Base-by-base conservation (phyloP, 2,113 vertebrate species). In the Eidolon helvum region DNA sequence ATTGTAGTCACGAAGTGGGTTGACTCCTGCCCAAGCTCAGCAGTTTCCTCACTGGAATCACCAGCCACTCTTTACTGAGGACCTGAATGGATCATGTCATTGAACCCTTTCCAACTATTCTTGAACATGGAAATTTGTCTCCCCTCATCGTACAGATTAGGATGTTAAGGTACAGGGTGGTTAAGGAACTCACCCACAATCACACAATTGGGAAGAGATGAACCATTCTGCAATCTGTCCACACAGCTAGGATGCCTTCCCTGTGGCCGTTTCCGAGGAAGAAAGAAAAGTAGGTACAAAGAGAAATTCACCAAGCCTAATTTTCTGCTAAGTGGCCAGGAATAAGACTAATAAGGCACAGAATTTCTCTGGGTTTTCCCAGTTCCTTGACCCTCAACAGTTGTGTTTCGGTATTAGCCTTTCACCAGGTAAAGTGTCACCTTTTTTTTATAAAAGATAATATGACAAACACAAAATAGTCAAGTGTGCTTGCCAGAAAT, bases 121-220 rank as follows among this genome's bases (percentile, higher is more conserved):
- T 2, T 0, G 0, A 18, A 10, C 0, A 0, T 30, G 35, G 22
- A n/a, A 9, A 22, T 11, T 26, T 22, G 15, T 24, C 66, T 33
- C 19, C 28, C 8, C 9, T 19, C 4, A 0, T n/a, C 35, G 14
- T 7, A 24, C 3, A 16, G 55, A 45, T 33, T 10, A 30, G 26
- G 50, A 77, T 48, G 26, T 2, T 9, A 33, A 53, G 50, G 10
- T 45, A 38, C 50, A 57, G 61, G 55, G 33, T 4, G 2, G 33
- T 53, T n/a, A 83, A 84, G 77, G 53, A 74, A 38, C 7, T 5
- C 50, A 63, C 65, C 30, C 40, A 8, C 10, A 57, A 12, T 16
- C 35, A 66, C 50, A 75, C 26, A 68, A 57, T 65, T 18, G 1
- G 45, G 45, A 75, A 83, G 71, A 0, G 10, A 16, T 0, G 2